phyloP scores from a whole-genome alignment of 2,888 invertebrate species.

The Ptychoptera contaminata region DNA sequence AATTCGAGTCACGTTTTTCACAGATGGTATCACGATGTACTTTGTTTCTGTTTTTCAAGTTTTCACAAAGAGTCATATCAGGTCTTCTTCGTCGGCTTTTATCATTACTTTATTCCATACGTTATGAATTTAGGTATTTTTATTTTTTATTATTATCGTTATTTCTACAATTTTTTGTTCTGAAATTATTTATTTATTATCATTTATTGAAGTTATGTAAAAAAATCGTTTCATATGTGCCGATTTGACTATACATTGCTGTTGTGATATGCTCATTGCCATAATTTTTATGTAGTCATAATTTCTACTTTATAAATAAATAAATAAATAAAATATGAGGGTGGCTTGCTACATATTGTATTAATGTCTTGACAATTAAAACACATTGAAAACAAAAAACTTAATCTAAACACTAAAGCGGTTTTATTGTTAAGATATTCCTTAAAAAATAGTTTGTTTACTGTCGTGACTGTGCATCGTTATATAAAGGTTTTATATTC shows the following conservation, averaged over 20 bases:
- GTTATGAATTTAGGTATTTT: neutral
- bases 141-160: neutral
- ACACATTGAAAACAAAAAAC: no score
- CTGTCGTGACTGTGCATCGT: no score
- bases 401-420: no score
- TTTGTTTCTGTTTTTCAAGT: neutral
- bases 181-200: no score
- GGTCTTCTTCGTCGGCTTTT: neutral
- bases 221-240: constrained; percentile 1
- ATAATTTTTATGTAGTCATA: neutral
- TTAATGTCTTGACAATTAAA: no score
- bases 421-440: no score
- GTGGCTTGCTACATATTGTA: neutral
- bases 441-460: no score
- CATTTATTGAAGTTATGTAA: neutral
- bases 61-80: no score
- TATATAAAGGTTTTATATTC: no score
- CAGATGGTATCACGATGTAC: constrained; percentile 4
- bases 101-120: neutral
- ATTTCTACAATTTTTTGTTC: no score
- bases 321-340: neutral
- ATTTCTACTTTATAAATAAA: neutral
- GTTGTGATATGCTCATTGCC: neutral
- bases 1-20: constrained; percentile 5
- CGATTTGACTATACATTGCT: neutral